Evolutionary conservation across 2,797 vertebrate species (phyloP).

Genomic region (Clamator glandarius): DNA sequence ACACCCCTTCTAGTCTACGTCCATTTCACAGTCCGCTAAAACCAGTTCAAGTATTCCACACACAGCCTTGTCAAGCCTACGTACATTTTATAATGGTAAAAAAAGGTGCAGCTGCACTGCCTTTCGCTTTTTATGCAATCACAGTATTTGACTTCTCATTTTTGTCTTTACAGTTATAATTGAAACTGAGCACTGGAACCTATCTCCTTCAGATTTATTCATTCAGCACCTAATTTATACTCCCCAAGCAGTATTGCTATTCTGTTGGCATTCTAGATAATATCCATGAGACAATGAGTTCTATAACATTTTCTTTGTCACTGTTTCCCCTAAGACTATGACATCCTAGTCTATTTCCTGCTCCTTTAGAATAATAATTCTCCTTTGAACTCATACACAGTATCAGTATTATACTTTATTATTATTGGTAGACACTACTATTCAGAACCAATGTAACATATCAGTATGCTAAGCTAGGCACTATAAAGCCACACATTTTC

Average conservation of each 20-base stretch:
- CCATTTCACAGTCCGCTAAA: slow-evolving; percentile 18
- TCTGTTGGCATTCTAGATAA: background rate
- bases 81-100: background rate
- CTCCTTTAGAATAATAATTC: background rate
- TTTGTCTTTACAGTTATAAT: background rate
- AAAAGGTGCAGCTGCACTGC: background rate
- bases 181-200: background rate
- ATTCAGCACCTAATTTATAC: slow-evolving; percentile 7
- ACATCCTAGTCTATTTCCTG: background rate
- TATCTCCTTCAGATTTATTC: background rate
- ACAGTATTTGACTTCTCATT: background rate
- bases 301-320: background rate
- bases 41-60: background rate
- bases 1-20: background rate
- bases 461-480: background rate
- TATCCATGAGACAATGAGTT: background rate
- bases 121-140: background rate
- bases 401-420: background rate
- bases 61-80: background rate
- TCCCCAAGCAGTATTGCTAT: background rate
- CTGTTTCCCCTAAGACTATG: background rate
- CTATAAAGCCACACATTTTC: background rate
- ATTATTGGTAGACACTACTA: background rate
- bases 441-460: background rate
- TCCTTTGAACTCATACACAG: background rate